Evolutionary conservation across 1,140 invertebrate species (phyloP).

Genomic region (Drosophila pseudoananassae): DNA sequence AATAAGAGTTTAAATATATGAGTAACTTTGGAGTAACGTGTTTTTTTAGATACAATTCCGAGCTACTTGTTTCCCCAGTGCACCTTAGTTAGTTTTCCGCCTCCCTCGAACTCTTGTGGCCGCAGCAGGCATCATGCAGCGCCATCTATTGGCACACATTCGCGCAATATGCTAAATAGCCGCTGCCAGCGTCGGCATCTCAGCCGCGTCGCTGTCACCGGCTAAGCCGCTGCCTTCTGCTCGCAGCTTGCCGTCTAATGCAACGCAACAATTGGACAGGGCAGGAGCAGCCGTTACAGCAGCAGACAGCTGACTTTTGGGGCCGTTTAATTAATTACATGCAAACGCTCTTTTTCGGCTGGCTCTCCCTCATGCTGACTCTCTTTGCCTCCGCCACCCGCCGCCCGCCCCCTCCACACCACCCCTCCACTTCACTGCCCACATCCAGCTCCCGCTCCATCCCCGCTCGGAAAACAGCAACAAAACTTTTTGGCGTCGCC

Average conservation of each 20-base stretch:
- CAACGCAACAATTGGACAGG: conserved; percentile 74
- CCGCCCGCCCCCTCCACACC: neutral
- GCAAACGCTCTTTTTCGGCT: conserved; percentile 51
- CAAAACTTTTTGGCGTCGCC: conserved; percentile 62
- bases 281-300: conserved; percentile 29
- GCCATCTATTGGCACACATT: conserved; percentile 81
- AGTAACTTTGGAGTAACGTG: too few species aligned
- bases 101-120: conserved; percentile 21
- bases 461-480: conserved; percentile 46
- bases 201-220: conserved; percentile 33
- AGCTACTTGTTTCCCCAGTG: conserved; percentile 10
- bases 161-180: conserved; percentile 76
- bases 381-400: conserved; percentile 7
- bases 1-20: neutral
- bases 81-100: conserved; percentile 20
- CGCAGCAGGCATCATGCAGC: conserved; percentile 57
- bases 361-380: conserved; percentile 43
- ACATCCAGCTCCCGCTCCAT: neutral
- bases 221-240: conserved; percentile 37
- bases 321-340: conserved; percentile 76
- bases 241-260: conserved; percentile 56
- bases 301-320: conserved; percentile 75
- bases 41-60: neutral
- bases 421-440: neutral
- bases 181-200: conserved; percentile 27